Percentiles rank a stretch among this genome's conserved stretches.
Evolutionary conservation across 2,888 invertebrate species (phyloP).

Genomic region (Parapristionchus giblindavisi): DNA sequence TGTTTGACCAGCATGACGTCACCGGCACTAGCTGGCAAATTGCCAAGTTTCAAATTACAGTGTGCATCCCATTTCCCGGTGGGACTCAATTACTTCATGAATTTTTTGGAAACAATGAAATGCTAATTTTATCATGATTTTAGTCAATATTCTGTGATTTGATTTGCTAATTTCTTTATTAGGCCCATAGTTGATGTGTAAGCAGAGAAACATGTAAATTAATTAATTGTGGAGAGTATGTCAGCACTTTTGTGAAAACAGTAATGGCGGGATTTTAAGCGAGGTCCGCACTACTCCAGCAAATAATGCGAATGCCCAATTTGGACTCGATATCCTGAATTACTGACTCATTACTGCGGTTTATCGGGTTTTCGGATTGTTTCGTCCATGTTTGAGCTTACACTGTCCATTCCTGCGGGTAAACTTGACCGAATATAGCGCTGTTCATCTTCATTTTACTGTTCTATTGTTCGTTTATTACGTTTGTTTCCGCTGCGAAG

Average conservation of each 20-base stretch:
- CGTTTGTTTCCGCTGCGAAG: too few species aligned
- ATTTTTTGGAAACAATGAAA: not conserved
- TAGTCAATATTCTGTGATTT: not conserved
- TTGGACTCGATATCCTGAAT: slow-evolving; percentile 7
- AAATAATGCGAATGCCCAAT: slow-evolving; percentile 25
- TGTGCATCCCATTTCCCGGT: not conserved
- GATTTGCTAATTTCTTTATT: not conserved
- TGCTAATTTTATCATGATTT: not conserved
- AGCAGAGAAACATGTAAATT: not conserved
- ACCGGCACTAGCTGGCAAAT: slow-evolving; percentile 10
- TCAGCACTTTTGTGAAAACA: not conserved
- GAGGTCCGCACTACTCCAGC: slow-evolving; percentile 23
- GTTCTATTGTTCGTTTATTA: too few species aligned
- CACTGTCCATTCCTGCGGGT: too few species aligned
- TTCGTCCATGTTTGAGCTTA: too few species aligned
- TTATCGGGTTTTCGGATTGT: too few species aligned
- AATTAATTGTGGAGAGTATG: not conserved
- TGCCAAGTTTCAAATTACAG: not conserved
- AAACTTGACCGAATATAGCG: too few species aligned
- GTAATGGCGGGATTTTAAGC: slow-evolving; percentile 19
- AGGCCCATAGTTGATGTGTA: not conserved
- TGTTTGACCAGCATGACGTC: not conserved
- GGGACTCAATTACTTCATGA: not conserved
- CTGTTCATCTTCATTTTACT: too few species aligned
- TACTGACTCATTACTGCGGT: not conserved